Conservation (phyloP, 2,113 vertebrate species). For the Ibidorhyncha struthersii region DNA sequence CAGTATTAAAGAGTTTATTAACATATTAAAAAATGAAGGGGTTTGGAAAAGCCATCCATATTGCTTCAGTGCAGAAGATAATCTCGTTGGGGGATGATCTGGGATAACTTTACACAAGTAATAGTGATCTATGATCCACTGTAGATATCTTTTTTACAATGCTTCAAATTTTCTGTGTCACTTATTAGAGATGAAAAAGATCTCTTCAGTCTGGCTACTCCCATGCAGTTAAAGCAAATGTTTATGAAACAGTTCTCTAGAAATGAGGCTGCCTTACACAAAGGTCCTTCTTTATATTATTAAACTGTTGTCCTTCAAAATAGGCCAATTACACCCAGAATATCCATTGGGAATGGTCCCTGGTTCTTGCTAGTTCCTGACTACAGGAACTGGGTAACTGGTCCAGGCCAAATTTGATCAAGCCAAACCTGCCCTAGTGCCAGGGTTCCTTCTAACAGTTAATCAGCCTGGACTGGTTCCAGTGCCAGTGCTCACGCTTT, state of each 20-base stretch:
- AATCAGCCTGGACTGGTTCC: neutral
- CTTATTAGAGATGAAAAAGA: neutral
- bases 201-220: neutral
- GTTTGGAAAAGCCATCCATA: neutral
- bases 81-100: neutral
- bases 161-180: neutral
- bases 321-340: fast-evolving
- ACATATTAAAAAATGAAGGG: neutral
- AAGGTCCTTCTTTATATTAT: neutral
- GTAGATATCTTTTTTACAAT: neutral
- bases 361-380: neutral
- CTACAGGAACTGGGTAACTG: neutral
- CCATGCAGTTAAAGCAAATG: neutral
- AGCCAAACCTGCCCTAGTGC: neutral
- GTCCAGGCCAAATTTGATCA: neutral
- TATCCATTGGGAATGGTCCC: neutral
- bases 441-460: neutral
- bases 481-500: neutral
- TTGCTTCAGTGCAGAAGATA: neutral
- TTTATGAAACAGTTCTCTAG: neutral
- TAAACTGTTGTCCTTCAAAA: neutral
- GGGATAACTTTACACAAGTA: neutral
- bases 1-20: neutral
- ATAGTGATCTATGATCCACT: neutral
- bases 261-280: neutral